These are phyloP conservation scores for Heliconius cydno DNA, from an alignment of 2,888 invertebrate species.

Conservation along the genomic window DNA sequence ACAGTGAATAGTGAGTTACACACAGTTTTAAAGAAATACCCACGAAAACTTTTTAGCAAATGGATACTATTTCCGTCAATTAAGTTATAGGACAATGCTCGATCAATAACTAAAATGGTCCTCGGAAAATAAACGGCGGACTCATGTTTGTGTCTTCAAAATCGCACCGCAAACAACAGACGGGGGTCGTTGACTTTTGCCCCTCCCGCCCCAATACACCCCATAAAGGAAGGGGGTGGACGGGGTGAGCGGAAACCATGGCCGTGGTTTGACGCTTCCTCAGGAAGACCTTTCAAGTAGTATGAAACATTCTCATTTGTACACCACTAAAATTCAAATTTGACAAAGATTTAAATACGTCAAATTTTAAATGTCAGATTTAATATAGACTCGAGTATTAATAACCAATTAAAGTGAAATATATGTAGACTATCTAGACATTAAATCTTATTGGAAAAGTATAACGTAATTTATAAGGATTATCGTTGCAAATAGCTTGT, in stretches of 20 bases:
- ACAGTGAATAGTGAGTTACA: not conserved
- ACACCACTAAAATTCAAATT: constrained; percentile 26
- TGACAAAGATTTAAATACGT: not conserved
- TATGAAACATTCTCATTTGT: constrained; percentile 59
- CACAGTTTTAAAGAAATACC: constrained; percentile 39
- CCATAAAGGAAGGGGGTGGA: constrained; percentile 52
- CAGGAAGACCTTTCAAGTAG: constrained; percentile 80
- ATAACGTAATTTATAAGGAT: constrained; percentile 41
- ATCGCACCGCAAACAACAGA: constrained; percentile 76
- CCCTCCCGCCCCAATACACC: constrained; percentile 58
- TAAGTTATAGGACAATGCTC: constrained; percentile 50
- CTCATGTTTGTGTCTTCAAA: constrained; percentile 77
- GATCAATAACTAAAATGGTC: constrained; percentile 66
- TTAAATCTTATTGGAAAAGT: constrained; percentile 35
- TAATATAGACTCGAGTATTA: not conserved
- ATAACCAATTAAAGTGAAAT: constrained; percentile 32
- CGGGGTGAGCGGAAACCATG: constrained; percentile 69
- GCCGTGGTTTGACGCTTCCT: constrained; percentile 82
- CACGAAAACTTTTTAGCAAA: constrained; percentile 47
- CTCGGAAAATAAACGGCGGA: constrained; percentile 69
- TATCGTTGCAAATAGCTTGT: constrained; percentile 54
- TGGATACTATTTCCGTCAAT: constrained; percentile 32
- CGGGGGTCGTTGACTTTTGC: constrained; percentile 70
- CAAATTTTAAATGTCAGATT: not conserved
- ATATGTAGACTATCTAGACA: constrained; percentile 22